Percentiles rank a stretch among this genome's conserved stretches.
phyloP scores from a whole-genome alignment of 2,797 vertebrate genomes.

The Naso thynnoides region DNA sequence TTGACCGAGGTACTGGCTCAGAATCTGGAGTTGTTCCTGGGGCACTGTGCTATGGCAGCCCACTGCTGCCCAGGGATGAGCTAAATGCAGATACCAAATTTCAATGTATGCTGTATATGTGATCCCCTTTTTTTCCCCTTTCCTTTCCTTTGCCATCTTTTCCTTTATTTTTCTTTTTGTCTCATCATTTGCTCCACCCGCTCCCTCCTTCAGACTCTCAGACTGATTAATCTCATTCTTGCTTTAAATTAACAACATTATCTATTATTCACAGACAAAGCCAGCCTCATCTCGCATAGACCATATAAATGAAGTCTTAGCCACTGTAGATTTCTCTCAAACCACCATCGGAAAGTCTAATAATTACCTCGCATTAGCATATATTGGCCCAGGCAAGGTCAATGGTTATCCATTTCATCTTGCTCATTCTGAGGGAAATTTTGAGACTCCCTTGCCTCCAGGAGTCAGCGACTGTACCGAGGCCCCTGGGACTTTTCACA shows the following conservation, averaged over 20 bases:
- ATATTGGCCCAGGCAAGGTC: conserved; percentile 66
- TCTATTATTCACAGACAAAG: conserved; percentile 55
- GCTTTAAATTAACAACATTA: conserved; percentile 51
- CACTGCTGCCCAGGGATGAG: too few relatives aligned
- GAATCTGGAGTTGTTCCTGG: too few relatives aligned
- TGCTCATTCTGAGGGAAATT: conserved; percentile 14
- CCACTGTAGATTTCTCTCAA: conserved; percentile 41
- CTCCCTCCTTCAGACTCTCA: too few relatives aligned
- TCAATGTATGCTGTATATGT: too few relatives aligned
- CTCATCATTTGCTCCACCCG: too few relatives aligned
- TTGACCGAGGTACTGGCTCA: too few relatives aligned
- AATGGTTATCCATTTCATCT: conserved; percentile 53
- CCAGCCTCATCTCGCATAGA: conserved; percentile 27
- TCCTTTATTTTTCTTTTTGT: background rate
- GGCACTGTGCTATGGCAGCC: too few relatives aligned
- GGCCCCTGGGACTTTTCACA: conserved; percentile 18
- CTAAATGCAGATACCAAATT: too few relatives aligned
- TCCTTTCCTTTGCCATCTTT: background rate
- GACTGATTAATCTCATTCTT: conserved; percentile 42
- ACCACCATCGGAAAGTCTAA: conserved; percentile 50
- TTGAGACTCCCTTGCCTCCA: conserved; percentile 13
- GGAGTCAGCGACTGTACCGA: conserved; percentile 1
- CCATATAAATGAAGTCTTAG: conserved; percentile 39
- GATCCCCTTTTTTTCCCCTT: too few relatives aligned
- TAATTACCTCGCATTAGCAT: conserved; percentile 66